Base-by-base conservation (phyloP, 2,797 vertebrate genomes). In the Pteropus rufus region DNA sequence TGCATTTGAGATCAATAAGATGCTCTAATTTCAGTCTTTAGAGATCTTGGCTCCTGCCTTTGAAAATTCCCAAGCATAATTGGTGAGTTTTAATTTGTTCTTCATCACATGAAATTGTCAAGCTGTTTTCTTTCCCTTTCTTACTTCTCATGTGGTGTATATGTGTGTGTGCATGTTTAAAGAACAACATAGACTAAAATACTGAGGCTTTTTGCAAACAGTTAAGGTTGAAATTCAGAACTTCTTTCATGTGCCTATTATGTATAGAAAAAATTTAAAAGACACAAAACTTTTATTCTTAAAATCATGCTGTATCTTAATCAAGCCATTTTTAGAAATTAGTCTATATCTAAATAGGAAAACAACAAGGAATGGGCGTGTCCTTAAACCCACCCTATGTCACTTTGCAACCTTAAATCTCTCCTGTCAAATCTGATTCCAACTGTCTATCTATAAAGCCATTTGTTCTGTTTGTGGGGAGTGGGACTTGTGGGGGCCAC, bases 1-100 rank as follows among this genome's bases (percentile, higher is more conserved):
- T 90, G 7, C 18, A 21, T 91, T 77, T 80, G n/a, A 89, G 31
- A 96, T 95, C 82, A 94, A 36, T 94, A 69, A 92, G 34, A 82
- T 93, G 18, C 31, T 93, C 62, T 39, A 83, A 15, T 91, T 95
- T 70, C 36, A 56, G 58, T 79, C 70, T 94, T 84, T 39, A 79
- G 49, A 92, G 34, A 86, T 6, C 1, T 62, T 94, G 16, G 26
- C 10, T 93, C 29, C 87, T 93, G 65, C 14, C 80, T 96, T 95
- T 95, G 81, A 96, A 93, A 97, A 85, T 95, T 41, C 18, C 46
- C 12, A 90, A 65, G 21, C 31, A 91, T 62, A 92, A 76, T 36
- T 36, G 56, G 34, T 75, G 69, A 83, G 5, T 34, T 84, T 89
- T 92, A 87, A 81, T 92, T 49, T 93, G 64, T 79, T 79, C 92